Conservation (phyloP, 2,888 invertebrate species). For the Pterostichus madidus region DNA sequence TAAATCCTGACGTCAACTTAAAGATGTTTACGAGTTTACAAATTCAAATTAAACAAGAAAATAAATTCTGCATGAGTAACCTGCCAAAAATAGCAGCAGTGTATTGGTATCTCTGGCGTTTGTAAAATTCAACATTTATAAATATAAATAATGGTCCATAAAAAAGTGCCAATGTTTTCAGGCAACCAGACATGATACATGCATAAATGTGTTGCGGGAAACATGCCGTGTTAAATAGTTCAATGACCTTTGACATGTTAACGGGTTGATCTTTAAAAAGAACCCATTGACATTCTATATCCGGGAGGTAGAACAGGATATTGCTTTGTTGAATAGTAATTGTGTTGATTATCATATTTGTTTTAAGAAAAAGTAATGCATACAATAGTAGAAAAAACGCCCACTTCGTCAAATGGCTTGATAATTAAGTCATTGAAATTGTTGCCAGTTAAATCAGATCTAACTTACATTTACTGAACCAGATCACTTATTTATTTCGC, state of each 20-base stretch:
- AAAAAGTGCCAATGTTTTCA: not conserved
- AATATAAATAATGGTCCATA: conserved; percentile 10
- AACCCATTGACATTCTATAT: conserved; percentile 25
- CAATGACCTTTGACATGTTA: conserved; percentile 9
- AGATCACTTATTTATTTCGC: no score
- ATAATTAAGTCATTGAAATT: no score
- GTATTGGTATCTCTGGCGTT: not conserved
- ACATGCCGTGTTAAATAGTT: not conserved
- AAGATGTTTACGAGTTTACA: conserved; percentile 22
- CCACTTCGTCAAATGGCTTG: no score
- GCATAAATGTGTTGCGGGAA: conserved; percentile 23
- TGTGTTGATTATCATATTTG: not conserved
- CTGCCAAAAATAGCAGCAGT: conserved; percentile 13
- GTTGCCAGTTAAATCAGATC: no score
- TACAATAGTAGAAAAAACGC: no score
- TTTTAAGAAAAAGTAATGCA: not conserved
- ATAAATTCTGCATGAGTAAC: conserved; percentile 37
- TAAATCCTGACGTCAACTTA: conserved; percentile 23
- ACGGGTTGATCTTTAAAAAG: not conserved
- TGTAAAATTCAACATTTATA: conserved; percentile 10
- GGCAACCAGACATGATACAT: conserved; percentile 5
- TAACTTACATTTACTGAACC: no score
- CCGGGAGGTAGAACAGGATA: conserved; percentile 27
- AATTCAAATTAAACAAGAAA: conserved; percentile 14
- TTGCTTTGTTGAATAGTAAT: conserved; percentile 1